These are phyloP conservation scores for Oxyruncus cristatus DNA, from an alignment of 2,113 vertebrate genomes.

Conservation along the genomic window DNA sequence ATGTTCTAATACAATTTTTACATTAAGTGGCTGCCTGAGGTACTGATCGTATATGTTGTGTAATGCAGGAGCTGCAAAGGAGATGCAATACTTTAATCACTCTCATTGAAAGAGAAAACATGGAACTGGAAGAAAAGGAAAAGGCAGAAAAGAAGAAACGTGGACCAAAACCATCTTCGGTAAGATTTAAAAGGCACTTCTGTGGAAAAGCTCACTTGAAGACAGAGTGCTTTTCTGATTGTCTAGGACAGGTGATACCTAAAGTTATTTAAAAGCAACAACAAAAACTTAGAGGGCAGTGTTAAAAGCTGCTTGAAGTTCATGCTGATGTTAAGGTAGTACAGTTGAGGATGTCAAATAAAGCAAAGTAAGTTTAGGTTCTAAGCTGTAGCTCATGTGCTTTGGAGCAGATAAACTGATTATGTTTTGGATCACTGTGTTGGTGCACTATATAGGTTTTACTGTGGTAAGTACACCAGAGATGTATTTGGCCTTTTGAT, in stretches of 20 bases:
- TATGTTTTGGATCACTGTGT: background rate
- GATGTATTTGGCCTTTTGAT: background rate
- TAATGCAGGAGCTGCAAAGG: constrained; percentile 89
- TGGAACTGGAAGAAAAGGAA: constrained; percentile 98
- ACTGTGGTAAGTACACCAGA: background rate
- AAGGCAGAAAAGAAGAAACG: constrained; percentile 98
- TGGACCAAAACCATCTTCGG: constrained; percentile 87
- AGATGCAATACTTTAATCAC: constrained; percentile 97
- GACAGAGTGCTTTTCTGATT: background rate
- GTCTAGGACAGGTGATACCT: background rate
- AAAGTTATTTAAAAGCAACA: background rate
- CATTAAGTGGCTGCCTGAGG: background rate
- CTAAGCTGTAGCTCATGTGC: background rate
- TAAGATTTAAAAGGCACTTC: background rate
- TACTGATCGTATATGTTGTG: background rate
- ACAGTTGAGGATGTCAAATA: background rate
- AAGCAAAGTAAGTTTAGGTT: background rate
- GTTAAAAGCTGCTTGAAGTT: background rate
- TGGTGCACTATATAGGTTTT: background rate
- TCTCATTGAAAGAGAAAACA: constrained; percentile 97
- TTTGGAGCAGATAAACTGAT: background rate
- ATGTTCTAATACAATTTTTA: background rate
- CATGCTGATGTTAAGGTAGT: rapidly evolving
- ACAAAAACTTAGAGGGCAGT: rapidly evolving
- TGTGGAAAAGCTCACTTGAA: background rate